Conservation (phyloP, 2,113 vertebrate species). For the Epinephelus moara region DNA sequence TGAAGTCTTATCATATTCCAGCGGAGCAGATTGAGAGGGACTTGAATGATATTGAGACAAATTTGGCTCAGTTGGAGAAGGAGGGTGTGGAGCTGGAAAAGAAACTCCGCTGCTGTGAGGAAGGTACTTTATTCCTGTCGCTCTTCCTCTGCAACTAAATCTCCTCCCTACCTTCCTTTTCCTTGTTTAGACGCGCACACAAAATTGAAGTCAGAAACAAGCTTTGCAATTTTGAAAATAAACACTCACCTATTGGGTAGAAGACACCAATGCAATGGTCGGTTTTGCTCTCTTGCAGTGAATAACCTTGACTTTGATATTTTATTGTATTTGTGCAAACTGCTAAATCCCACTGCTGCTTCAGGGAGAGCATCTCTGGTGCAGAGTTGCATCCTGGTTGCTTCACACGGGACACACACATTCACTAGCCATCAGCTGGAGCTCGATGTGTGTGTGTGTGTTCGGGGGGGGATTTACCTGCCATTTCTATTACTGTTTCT, state of each 20-base stretch:
- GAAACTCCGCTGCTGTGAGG: constrained; percentile 89
- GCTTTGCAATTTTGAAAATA: background rate
- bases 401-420: constrained; percentile 54
- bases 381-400: constrained; percentile 63
- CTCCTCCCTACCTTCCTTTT: background rate
- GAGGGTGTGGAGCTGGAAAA: constrained; percentile 92
- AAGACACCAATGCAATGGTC: background rate
- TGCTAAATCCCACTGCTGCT: constrained; percentile 38
- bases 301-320: constrained; percentile 35
- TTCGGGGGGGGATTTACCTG: constrained; percentile 48
- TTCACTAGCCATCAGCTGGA: constrained; percentile 49
- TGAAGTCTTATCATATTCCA: constrained; percentile 81
- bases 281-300: constrained; percentile 3
- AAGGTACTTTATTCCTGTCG: constrained; percentile 82
- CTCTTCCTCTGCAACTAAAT: background rate
- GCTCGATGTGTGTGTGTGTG: background rate
- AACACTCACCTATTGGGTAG: background rate
- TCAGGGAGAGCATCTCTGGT: constrained; percentile 23
- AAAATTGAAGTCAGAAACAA: constrained; percentile 14
- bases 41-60: constrained; percentile 86
- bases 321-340: constrained; percentile 52
- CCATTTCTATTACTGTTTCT: constrained; percentile 78
- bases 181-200: constrained; percentile 4
- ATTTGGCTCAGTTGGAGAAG: constrained; percentile 89
- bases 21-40: constrained; percentile 89